Evolutionary conservation across 2,797 vertebrate species (phyloP).

Genomic region (Enteromius trimaculatus): DNA sequence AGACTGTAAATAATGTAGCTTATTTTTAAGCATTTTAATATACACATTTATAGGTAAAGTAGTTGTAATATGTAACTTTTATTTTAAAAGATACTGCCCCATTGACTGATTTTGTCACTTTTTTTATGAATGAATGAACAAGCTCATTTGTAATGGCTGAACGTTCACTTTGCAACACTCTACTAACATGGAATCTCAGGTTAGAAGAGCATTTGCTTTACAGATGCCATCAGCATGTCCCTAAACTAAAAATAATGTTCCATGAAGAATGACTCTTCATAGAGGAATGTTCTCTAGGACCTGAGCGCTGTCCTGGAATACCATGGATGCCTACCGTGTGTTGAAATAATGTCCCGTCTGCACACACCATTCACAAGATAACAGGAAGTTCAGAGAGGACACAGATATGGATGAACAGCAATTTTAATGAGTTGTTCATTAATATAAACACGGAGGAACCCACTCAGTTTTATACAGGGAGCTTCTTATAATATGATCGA

Average conservation of each 20-base stretch:
- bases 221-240: slow-evolving; percentile 4
- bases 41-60: neutral
- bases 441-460: slow-evolving; percentile 63
- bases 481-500: slow-evolving; percentile 32
- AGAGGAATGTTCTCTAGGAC: neutral
- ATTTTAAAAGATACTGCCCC: neutral
- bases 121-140: neutral
- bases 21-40: neutral
- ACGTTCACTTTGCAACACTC: neutral
- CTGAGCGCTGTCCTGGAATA: neutral
- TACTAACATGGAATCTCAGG: neutral
- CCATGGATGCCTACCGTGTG: neutral
- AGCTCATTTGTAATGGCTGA: neutral
- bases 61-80: neutral
- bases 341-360: neutral
- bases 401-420: slow-evolving; percentile 66
- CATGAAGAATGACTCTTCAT: neutral
- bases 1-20: neutral
- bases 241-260: slow-evolving; percentile 22
- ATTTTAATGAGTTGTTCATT: slow-evolving; percentile 78
- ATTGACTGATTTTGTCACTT: neutral
- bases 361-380: neutral
- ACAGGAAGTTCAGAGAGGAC: slow-evolving; percentile 16
- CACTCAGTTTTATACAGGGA: slow-evolving; percentile 64
- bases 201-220: neutral